Evolutionary conservation across 2,797 vertebrate genomes (phyloP), one percentile per base, ranked within the genome.

Genomic region (Poeciliopsis gracilis): DNA sequence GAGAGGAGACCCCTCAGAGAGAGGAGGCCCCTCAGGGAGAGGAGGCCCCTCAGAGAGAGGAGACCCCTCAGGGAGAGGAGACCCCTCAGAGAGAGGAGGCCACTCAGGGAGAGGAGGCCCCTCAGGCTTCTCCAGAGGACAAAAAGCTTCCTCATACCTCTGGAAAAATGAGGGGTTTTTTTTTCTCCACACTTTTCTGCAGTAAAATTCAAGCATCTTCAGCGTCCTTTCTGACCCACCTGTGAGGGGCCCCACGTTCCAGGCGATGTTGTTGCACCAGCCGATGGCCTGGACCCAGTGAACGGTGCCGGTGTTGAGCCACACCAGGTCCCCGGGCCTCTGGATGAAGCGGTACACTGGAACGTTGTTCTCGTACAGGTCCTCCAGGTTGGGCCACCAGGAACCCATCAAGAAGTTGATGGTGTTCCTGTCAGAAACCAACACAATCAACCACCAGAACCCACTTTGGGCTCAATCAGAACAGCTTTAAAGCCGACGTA

Each of bases 231-330:
- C 4, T 38, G 63, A n/a, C 82, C 88, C 92, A 99, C 98, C 98
- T 88, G 97, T 98, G 84, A 99, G 97, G 78, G 98, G 98, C 77
- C 98, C 98, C 70, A 99, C 97, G 81, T 99, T 99, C 98, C 98
- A 99, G 0, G 98, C 97, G 43, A 99, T 98, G 95, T 99, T 99
- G 95, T 99, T 99, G 95, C 98, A 99, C 98, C 98, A 99, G 82
- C 98, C 98, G 36, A 99, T 97, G 84, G 98, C 98, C 91, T 99
- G 98, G 90, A 99, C 97, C 98, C 98, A 99, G 86, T 99, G 98
- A 80, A 99, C 97, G 57, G 98, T 98, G 90, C 98, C 98, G 30
- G 97, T 97, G 91, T 99, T 99, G 91, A 99, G 97, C 98, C 98
- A 99, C 79, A 99, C 98, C 90, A 99, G 93, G 94, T 99, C 98